These are phyloP conservation scores for Mythimna lalbum DNA, from an alignment of 2,888 invertebrate genomes.

Conservation along the genomic window DNA sequence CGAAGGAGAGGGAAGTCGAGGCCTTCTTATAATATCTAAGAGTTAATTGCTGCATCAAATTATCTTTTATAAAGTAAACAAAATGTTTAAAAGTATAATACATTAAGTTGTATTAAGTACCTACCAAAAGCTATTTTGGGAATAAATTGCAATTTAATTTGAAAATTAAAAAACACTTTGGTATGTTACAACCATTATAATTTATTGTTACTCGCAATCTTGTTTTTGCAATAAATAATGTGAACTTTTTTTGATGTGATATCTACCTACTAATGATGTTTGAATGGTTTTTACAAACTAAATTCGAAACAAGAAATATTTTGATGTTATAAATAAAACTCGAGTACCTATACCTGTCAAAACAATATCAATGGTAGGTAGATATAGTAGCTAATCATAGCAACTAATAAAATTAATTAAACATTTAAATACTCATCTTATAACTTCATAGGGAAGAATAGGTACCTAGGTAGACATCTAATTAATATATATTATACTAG, in stretches of 20 bases:
- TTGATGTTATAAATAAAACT: not conserved
- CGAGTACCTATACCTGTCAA: not conserved
- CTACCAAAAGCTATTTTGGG: conserved; percentile 19
- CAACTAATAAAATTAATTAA: too few relatives aligned
- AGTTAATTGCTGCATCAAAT: not conserved
- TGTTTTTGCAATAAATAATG: conserved; percentile 7
- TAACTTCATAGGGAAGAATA: not conserved
- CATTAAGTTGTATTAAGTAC: not conserved
- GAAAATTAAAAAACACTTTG: conserved; percentile 34
- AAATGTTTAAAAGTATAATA: not conserved
- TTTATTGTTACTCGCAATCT: not conserved
- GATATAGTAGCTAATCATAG: too few relatives aligned
- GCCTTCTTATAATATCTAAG: not conserved
- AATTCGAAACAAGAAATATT: not conserved
- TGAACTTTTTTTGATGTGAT: conserved; percentile 3
- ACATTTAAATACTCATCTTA: not conserved
- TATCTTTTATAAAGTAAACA: not conserved
- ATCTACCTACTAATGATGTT: not conserved
- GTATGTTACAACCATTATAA: conserved; percentile 26
- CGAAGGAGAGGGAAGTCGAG: not conserved
- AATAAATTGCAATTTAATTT: conserved; percentile 38
- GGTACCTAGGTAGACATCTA: too few relatives aligned
- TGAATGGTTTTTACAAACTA: not conserved
- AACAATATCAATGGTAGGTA: not conserved
- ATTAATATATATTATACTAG: too few relatives aligned